Evolutionary conservation across 2,888 invertebrate species (phyloP).

Genomic region (Lithosia quadra): DNA sequence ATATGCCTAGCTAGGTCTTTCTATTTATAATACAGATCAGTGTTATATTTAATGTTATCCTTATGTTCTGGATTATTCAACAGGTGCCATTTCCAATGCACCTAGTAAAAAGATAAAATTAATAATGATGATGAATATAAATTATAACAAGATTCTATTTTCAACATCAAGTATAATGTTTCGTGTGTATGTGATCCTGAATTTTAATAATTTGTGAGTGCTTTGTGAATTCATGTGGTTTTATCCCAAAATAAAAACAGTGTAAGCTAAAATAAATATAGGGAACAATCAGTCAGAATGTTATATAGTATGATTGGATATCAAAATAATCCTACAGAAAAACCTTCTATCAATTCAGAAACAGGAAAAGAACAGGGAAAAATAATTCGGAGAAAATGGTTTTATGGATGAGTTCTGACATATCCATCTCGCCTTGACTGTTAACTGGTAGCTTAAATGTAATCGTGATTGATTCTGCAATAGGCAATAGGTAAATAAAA

Average conservation of each 20-base stretch:
- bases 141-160: too few relatives aligned
- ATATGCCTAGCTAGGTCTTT: too few relatives aligned
- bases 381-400: conserved; percentile 19
- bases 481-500: not conserved
- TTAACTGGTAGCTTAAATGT: conserved; percentile 5
- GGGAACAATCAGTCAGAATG: not conserved
- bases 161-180: too few relatives aligned
- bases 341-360: conserved; percentile 12
- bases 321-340: not conserved
- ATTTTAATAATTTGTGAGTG: too few relatives aligned
- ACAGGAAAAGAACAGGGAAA: conserved; percentile 28
- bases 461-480: not conserved
- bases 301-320: not conserved
- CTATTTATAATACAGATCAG: too few relatives aligned
- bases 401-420: conserved; percentile 9
- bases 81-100: too few relatives aligned
- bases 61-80: too few relatives aligned
- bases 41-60: not conserved
- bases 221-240: too few relatives aligned
- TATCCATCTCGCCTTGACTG: not conserved
- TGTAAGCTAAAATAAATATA: conserved; percentile 12
- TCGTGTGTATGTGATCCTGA: too few relatives aligned
- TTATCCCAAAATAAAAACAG: too few relatives aligned
- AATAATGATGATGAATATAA: too few relatives aligned
- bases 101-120: too few relatives aligned